Percentiles rank a stretch among this genome's conserved stretches.
Evolutionary conservation across 2,113 vertebrate genomes (phyloP).

Genomic region (Felis chaus): DNA sequence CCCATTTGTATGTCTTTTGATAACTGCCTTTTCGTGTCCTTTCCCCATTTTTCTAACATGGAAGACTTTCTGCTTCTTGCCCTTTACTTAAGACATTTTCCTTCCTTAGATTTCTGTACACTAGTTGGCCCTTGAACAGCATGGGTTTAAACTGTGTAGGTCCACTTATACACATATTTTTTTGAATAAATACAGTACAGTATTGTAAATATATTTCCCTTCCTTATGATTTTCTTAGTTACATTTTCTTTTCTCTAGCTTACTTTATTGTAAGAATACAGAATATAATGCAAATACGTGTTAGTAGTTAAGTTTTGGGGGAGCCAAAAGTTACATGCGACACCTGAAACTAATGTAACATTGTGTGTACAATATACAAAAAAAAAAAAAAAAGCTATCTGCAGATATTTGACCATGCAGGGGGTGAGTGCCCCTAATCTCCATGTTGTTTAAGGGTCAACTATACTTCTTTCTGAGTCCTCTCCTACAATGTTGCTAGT

Average conservation of each 20-base stretch:
- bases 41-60: constrained; percentile 15
- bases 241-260: neutral
- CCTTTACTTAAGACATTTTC: neutral
- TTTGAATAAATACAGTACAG: neutral
- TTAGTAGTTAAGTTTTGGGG: neutral
- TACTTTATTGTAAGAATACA: neutral
- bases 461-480: neutral
- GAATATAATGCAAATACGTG: neutral
- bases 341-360: neutral
- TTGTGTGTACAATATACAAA: neutral
- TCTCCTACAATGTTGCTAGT: neutral
- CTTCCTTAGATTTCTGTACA: neutral
- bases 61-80: neutral
- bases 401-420: neutral
- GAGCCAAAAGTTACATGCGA: neutral
- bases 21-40: constrained; percentile 45
- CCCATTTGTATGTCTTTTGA: neutral
- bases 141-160: neutral
- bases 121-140: neutral
- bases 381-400: neutral
- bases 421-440: neutral
- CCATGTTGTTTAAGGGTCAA: neutral
- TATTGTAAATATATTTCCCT: neutral
- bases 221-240: neutral
- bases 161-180: neutral